Percentiles rank a stretch among this genome's conserved stretches.
Evolutionary conservation across 2,888 invertebrate genomes (phyloP).

Genomic region (Chrysomela aeneicollis): DNA sequence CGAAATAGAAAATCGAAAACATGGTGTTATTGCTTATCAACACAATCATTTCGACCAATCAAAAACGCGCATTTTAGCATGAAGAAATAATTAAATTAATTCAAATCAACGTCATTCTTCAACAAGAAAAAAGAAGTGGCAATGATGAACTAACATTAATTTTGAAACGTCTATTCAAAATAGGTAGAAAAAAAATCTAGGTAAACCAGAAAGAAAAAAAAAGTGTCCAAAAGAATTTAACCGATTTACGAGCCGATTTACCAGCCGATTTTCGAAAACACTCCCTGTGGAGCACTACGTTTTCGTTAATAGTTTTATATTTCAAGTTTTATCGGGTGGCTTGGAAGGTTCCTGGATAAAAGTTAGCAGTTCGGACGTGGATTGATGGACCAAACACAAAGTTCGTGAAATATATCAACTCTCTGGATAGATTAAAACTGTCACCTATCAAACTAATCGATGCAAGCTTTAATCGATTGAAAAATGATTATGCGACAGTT

Average conservation of each 20-base stretch:
- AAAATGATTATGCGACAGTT: background rate
- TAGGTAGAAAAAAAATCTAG: no score
- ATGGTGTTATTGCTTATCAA: no score
- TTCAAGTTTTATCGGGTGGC: constrained; percentile 8
- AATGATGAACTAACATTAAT: no score
- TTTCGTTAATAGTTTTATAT: constrained; percentile 15
- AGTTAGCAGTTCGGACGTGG: background rate
- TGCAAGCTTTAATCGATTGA: background rate
- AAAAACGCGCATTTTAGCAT: no score
- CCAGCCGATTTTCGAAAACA: background rate
- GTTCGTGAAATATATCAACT: constrained; percentile 11
- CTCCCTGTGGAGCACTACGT: background rate
- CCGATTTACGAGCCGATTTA: background rate
- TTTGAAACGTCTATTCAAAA: no score
- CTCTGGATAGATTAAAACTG: constrained; percentile 1
- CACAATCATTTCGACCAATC: no score
- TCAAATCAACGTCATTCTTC: no score
- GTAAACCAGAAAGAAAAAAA: no score
- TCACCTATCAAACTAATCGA: background rate
- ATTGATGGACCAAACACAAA: constrained; percentile 16
- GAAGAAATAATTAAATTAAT: no score
- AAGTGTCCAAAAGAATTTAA: no score
- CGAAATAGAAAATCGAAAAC: no score
- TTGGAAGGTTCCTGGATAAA: background rate
- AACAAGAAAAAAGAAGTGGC: no score